phyloP scores from a whole-genome alignment of 2,797 vertebrate species.

The Myotis pilosus region DNA sequence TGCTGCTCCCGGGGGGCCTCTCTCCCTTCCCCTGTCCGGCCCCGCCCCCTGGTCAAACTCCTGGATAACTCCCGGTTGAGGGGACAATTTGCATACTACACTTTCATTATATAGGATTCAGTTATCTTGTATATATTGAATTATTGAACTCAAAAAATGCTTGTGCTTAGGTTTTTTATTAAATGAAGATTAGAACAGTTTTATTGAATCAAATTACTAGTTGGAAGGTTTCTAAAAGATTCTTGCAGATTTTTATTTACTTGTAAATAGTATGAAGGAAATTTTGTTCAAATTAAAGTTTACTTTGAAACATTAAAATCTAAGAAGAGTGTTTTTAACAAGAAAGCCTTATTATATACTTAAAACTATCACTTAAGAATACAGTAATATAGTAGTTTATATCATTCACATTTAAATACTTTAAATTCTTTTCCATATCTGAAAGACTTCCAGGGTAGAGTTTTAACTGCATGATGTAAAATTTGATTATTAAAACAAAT shows the following conservation, averaged over 20 bases:
- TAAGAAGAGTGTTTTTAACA: conserved; percentile 18
- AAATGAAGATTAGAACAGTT: conserved; percentile 9
- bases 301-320: conserved; percentile 25
- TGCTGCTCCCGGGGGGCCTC: too few species aligned
- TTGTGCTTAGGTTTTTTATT: neutral
- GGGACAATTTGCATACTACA: too few species aligned
- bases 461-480: neutral
- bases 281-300: conserved; percentile 36
- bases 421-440: neutral
- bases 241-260: conserved; percentile 20
- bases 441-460: neutral
- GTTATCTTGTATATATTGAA: neutral
- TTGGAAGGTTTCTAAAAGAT: conserved; percentile 25
- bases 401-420: neutral
- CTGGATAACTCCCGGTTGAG: too few species aligned
- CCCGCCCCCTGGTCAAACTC: too few species aligned
- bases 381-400: neutral
- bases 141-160: neutral
- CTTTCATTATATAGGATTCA: neutral
- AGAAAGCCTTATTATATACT: neutral
- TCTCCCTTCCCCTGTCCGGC: too few species aligned
- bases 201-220: neutral
- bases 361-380: neutral
- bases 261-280: conserved; percentile 14
- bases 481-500: conserved; percentile 10